phyloP scores from a whole-genome alignment of 2,113 vertebrate genomes.

The Petromus typicus region DNA sequence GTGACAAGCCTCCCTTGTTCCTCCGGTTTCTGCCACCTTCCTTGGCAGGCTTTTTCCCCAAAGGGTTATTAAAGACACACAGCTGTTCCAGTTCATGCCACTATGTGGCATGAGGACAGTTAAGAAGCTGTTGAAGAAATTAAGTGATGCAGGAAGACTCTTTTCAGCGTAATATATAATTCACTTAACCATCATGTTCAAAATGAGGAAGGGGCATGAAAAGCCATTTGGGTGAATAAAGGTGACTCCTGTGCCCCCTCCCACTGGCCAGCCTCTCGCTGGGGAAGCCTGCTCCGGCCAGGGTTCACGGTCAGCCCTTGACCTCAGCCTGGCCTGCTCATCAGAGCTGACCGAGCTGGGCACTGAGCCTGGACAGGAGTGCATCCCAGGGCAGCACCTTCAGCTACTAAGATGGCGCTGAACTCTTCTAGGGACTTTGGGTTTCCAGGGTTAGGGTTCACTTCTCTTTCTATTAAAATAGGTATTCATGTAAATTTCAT shows the following conservation, averaged over 20 bases:
- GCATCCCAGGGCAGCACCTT: fast-evolving
- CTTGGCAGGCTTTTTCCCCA: not conserved
- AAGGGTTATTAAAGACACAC: fast-evolving
- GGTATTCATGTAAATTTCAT: not conserved
- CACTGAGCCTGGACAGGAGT: fast-evolving
- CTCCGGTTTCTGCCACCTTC: too few species aligned
- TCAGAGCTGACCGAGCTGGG: fast-evolving
- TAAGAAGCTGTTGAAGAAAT: not conserved
- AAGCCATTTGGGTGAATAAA: fast-evolving
- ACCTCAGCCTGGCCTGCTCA: fast-evolving
- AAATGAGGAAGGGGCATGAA: not conserved
- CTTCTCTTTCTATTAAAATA: not conserved
- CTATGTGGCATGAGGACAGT: fast-evolving
- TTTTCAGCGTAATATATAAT: fast-evolving
- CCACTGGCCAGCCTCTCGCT: fast-evolving
- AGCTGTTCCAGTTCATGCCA: fast-evolving
- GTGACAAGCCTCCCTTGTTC: fast-evolving
- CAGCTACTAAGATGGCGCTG: fast-evolving
- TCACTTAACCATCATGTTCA: fast-evolving
- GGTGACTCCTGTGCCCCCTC: fast-evolving
- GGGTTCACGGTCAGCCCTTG: fast-evolving
- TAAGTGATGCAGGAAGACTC: not conserved
- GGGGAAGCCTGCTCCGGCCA: fast-evolving
- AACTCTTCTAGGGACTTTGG: fast-evolving
- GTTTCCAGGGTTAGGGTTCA: not conserved